phyloP scores from a whole-genome alignment of 2,888 invertebrate genomes.

The Metacarcinus magister region DNA sequence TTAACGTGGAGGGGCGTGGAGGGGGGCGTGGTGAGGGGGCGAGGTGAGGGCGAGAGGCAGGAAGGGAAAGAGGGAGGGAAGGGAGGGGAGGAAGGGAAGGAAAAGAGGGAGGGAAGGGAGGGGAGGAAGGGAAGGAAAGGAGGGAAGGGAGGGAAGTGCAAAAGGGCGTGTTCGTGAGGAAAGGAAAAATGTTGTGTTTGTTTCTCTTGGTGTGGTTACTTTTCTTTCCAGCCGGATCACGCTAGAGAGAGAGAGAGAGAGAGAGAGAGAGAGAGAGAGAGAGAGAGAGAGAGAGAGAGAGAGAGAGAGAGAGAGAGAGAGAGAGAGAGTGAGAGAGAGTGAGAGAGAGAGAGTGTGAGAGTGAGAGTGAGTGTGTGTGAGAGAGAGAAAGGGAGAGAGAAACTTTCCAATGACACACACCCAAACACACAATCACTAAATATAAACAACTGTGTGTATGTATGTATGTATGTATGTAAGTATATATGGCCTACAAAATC shows the following conservation, averaged over 20 bases:
- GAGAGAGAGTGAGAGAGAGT: no score
- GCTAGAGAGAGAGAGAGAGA: slow-evolving; percentile 13
- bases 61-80: no score
- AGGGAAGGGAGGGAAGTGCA: no score
- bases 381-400: no score
- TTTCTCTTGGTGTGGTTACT: slow-evolving; percentile 1
- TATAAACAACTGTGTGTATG: no score
- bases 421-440: no score
- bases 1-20: background rate
- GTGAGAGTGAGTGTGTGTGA: no score
- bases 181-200: slow-evolving; percentile 31
- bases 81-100: no score
- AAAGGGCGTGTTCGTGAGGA: background rate
- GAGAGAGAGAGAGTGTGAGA: no score
- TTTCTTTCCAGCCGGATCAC: slow-evolving; percentile 2
- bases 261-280: slow-evolving; percentile 26
- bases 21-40: background rate
- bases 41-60: no score
- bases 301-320: background rate
- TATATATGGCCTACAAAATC: background rate
- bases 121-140: background rate
- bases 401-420: no score
- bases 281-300: background rate
- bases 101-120: background rate
- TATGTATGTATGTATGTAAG: no score